Percentiles rank a stretch among this genome's conserved stretches.
phyloP scores from a whole-genome alignment of 1,140 invertebrate genomes.

The silkworm (Bombyx mori) region DNA sequence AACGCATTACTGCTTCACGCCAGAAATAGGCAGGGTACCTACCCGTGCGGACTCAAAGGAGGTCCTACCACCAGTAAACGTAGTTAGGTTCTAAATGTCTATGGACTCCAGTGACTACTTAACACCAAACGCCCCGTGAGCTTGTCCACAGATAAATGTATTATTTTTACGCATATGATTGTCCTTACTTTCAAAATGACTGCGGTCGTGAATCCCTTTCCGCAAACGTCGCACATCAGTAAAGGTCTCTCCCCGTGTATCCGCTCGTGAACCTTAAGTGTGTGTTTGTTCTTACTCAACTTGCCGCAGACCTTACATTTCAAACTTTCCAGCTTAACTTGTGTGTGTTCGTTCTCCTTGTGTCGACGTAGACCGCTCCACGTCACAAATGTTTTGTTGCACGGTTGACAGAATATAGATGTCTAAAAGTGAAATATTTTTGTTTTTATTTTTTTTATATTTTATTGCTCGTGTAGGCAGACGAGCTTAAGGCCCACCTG shows the following conservation, averaged over 20 bases:
- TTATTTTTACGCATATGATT: too few species aligned
- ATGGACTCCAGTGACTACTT: too few species aligned
- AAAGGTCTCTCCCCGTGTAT: slow-evolving; percentile 36
- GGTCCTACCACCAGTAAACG: too few species aligned
- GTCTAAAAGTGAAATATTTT: slow-evolving; percentile 29
- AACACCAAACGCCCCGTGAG: too few species aligned
- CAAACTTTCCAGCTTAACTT: slow-evolving; percentile 29
- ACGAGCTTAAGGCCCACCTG: too few species aligned
- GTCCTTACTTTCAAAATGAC: slow-evolving; percentile 40
- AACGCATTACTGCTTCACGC: too few species aligned
- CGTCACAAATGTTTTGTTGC: slow-evolving; percentile 50
- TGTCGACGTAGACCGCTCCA: slow-evolving; percentile 49
- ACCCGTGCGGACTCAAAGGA: too few species aligned
- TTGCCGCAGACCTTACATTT: slow-evolving; percentile 51
- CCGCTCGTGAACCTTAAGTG: slow-evolving; percentile 41
- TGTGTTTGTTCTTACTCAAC: slow-evolving; percentile 39
- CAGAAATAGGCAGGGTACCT: too few species aligned
- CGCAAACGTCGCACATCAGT: slow-evolving; percentile 58
- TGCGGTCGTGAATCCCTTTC: slow-evolving; percentile 40
- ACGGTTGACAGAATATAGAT: slow-evolving; percentile 37
- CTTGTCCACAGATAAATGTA: too few species aligned
- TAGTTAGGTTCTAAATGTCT: too few species aligned
- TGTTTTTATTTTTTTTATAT: slow-evolving; percentile 1
- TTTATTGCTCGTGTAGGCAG: too few species aligned
- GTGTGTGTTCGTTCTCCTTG: slow-evolving; percentile 36